A percentile compares a stretch with the other conserved stretches of the same genome.
phyloP scores from a whole-genome alignment of 2,888 invertebrate species.

The Spodoptera exigua region DNA sequence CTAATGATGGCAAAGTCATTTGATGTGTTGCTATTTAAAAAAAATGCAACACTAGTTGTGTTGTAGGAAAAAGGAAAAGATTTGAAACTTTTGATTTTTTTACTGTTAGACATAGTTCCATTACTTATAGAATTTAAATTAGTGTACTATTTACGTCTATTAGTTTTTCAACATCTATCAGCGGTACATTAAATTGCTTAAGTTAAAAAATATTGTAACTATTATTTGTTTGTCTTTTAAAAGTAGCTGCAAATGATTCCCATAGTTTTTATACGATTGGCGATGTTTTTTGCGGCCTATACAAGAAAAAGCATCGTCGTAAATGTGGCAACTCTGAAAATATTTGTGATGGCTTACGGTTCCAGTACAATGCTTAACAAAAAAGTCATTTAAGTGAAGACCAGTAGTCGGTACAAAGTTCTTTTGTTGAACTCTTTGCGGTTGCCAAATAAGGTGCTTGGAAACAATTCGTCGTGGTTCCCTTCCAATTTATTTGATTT shows the following conservation, averaged over 20 bases:
- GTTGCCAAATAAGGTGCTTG: constrained; percentile 70
- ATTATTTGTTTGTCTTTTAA: too few species aligned
- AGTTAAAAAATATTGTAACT: too few species aligned
- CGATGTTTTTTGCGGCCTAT: too few species aligned
- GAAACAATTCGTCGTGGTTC: constrained; percentile 76
- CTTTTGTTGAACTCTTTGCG: constrained; percentile 71
- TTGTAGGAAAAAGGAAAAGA: neutral
- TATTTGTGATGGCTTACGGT: constrained; percentile 34
- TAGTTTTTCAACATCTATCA: too few species aligned
- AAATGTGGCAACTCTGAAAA: constrained; percentile 43
- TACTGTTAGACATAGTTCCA: too few species aligned
- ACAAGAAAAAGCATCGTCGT: neutral
- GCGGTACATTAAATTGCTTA: too few species aligned
- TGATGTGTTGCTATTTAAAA: constrained; percentile 65
- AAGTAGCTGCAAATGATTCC: too few species aligned
- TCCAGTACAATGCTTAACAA: constrained; percentile 46
- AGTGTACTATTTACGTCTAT: too few species aligned
- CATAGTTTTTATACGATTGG: too few species aligned
- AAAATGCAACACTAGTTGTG: neutral
- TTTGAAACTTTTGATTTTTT: neutral
- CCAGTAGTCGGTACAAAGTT: constrained; percentile 77
- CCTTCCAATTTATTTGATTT: constrained; percentile 54
- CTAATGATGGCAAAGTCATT: constrained; percentile 80
- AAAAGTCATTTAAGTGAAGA: constrained; percentile 78
- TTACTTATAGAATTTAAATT: too few species aligned